phyloP scores from a whole-genome alignment of 1,140 invertebrate genomes.

The Ptiloglossa arizonensis region DNA sequence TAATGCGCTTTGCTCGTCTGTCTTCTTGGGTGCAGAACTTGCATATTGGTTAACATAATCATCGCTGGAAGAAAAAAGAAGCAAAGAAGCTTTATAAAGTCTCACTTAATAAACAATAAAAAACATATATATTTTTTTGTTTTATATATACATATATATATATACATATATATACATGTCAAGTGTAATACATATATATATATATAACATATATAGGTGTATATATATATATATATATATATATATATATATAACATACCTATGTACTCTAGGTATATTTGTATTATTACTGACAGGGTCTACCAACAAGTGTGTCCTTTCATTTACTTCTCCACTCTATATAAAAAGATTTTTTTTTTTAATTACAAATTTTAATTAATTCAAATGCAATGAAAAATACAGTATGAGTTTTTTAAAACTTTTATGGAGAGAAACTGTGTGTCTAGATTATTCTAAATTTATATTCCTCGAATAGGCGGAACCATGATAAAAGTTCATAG shows the following conservation, averaged over 20 bases:
- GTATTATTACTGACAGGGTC: slow-evolving; percentile 87
- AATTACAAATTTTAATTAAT: not conserved
- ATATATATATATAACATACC: slow-evolving; percentile 79
- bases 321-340: slow-evolving; percentile 85
- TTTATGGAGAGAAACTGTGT: too few species aligned
- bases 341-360: slow-evolving; percentile 58
- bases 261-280: slow-evolving; percentile 84
- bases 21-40: slow-evolving; percentile 88
- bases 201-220: too few species aligned
- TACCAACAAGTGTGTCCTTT: slow-evolving; percentile 86
- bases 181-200: too few species aligned
- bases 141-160: too few species aligned
- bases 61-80: slow-evolving; percentile 82
- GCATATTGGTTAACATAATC: slow-evolving; percentile 85
- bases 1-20: slow-evolving; percentile 93
- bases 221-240: too few species aligned
- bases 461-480: not conserved
- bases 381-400: not conserved
- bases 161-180: too few species aligned
- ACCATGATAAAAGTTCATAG: slow-evolving; percentile 18
- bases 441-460: not conserved
- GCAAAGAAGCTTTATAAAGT: slow-evolving; percentile 26
- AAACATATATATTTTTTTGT: slow-evolving; percentile 3
- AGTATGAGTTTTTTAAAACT: not conserved
- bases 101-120: not conserved